Conservation (phyloP, 2,888 invertebrate genomes). For the Ischnura elegans region DNA sequence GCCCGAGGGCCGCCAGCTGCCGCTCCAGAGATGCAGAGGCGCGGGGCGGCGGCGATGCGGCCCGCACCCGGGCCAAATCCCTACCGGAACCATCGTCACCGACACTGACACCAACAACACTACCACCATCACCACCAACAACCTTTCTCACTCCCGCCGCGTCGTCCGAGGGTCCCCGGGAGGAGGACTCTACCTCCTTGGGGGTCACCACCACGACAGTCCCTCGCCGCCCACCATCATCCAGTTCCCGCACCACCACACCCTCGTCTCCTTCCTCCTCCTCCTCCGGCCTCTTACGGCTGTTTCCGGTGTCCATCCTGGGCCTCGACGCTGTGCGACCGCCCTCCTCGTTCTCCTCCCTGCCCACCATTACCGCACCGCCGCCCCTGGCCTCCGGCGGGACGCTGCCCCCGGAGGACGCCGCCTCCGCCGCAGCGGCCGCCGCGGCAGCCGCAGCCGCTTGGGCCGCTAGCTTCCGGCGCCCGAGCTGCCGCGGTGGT, state of each 20-base stretch:
- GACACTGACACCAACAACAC: background rate
- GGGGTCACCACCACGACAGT: background rate
- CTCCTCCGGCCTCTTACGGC: conserved; percentile 77
- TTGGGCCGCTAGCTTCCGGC: conserved; percentile 76
- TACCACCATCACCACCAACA: background rate
- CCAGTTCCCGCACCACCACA: conserved; percentile 71
- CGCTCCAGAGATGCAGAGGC: background rate
- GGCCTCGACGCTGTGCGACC: conserved; percentile 76
- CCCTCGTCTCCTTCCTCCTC: conserved; percentile 73
- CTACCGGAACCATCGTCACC: background rate
- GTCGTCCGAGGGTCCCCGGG: background rate
- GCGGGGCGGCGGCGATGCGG: background rate
- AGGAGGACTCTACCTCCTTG: background rate
- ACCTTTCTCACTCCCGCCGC: background rate
- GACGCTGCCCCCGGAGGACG: conserved; percentile 70
- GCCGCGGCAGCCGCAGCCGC: conserved; percentile 74
- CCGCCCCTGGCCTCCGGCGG: conserved; percentile 72
- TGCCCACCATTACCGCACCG: conserved; percentile 77
- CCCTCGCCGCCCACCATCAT: background rate
- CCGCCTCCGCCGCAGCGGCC: conserved; percentile 72
- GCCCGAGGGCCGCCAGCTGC: conserved; percentile 76
- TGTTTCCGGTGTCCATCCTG: conserved; percentile 83
- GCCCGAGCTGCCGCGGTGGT: conserved; percentile 70
- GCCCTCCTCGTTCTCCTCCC: conserved; percentile 80
- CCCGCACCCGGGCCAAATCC: background rate